These are phyloP conservation scores for Oophaga pumilio DNA, from an alignment of 2,113 vertebrate genomes.

Conservation along the genomic window DNA sequence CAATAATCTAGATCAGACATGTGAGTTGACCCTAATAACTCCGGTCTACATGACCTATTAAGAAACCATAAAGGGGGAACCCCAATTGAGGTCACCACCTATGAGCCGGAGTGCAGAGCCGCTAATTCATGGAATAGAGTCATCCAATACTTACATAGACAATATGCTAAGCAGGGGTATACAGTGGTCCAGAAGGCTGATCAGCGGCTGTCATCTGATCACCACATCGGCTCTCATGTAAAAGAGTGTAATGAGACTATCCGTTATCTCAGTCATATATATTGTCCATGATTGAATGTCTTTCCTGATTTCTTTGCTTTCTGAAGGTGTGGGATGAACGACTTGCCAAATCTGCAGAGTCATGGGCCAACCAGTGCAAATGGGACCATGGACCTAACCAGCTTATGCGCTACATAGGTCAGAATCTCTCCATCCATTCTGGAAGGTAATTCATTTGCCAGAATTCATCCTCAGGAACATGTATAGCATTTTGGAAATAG, in stretches of 20 bases:
- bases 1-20: not conserved
- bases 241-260: not conserved
- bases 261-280: not conserved
- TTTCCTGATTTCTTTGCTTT: constrained; percentile 20
- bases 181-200: too few relatives aligned
- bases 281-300: not conserved
- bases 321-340: constrained; percentile 83
- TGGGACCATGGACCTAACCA: constrained; percentile 86
- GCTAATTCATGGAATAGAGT: not conserved
- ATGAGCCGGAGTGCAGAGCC: not conserved
- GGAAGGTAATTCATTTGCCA: constrained; percentile 72
- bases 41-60: too few relatives aligned
- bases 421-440: constrained; percentile 86
- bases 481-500: too few relatives aligned
- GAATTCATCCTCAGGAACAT: not conserved
- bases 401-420: constrained; percentile 80
- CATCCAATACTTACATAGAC: not conserved
- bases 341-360: constrained; percentile 81
- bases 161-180: not conserved
- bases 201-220: not conserved
- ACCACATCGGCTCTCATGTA: not conserved
- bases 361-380: constrained; percentile 81
- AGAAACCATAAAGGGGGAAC: too few relatives aligned
- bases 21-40: not conserved
- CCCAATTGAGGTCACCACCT: not conserved